Base-by-base conservation (phyloP, 2,113 vertebrate species). In the Pteruthius melanotis region DNA sequence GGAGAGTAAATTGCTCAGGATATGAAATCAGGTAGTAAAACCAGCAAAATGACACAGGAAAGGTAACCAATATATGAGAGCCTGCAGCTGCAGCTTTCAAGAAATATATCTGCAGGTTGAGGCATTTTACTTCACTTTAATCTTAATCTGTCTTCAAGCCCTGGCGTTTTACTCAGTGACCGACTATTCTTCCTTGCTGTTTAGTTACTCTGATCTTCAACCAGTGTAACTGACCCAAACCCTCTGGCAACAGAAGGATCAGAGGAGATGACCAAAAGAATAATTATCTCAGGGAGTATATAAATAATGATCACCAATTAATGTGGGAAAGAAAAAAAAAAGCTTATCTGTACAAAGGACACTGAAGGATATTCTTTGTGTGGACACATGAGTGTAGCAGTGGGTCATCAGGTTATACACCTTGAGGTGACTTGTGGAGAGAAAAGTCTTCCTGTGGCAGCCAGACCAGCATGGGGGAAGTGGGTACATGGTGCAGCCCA, bases 321-420 rank as follows among this genome's bases (percentile, higher is more conserved):
- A 11, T 35, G n/a, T 4, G 7, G 7, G 10, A 21, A 17, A 24
- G 8, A 57, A 35, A 59, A n/a, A n/a, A 30, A 31, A 16, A 23
- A 11, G 1, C 16, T n/a, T 21, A 18, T 11, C 37, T 37, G 7
- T 31, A 22, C 26, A 47, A 69, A 40, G 17, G 14, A 27, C 5
- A 5, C 27, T 33, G 63, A n/a, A 30, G 26, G 9, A 40, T 31
- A 31, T 40, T 53, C 23, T 66, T 60, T n/a, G 6, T 52, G 47
- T 21, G 21, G 24, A 44, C 47, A 66, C 17, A 23, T 2, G 19
- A 39, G 24, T 35, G 39, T 21, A 65, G 31, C 31, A 65, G 31
- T 40, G 24, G 39, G 7, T 40, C n/a, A 30, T 21, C 0, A 1
- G 9, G n/a, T 47, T 42, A 4, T 7, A 13, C 26, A 18, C 11